phyloP scores from a whole-genome alignment of 2,113 vertebrate genomes.

The Tenebrosternarchus preto region DNA sequence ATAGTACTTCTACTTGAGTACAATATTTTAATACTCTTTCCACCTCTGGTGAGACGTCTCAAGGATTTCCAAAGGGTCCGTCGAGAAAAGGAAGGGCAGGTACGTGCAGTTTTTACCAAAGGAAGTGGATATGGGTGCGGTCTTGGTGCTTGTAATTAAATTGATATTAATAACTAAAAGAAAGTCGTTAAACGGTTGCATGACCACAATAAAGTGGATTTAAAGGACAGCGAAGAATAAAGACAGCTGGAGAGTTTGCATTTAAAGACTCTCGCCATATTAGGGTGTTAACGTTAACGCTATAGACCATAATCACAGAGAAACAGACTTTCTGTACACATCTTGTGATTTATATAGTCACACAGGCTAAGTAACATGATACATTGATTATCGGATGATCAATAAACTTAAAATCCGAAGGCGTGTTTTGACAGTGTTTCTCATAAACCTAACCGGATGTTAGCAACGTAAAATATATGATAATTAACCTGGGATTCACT shows the following conservation, averaged over 20 bases:
- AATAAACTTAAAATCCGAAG: neutral
- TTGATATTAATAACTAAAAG: neutral
- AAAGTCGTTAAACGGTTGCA: conserved; percentile 3
- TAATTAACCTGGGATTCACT: neutral
- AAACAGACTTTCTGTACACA: neutral
- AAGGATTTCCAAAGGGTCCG: conserved; percentile 22
- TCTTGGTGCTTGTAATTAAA: conserved; percentile 5
- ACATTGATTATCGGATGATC: neutral
- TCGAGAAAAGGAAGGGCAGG: conserved; percentile 49
- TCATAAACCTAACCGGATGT: no score
- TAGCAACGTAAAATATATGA: no score
- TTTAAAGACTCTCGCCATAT: neutral
- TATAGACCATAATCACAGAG: neutral
- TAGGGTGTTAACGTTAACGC: neutral
- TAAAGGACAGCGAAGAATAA: neutral
- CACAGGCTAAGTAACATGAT: neutral
- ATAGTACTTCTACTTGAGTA: no score
- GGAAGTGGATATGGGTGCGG: neutral
- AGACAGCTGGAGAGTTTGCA: neutral
- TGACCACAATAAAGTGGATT: conserved; percentile 1
- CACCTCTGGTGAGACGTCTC: conserved; percentile 7
- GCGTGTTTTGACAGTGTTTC: neutral
- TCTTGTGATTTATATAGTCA: neutral
- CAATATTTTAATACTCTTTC: no score
- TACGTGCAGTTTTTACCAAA: conserved; percentile 64